Base-by-base conservation (phyloP, 2,797 vertebrate species). In the Lindbergichthys nudifrons region DNA sequence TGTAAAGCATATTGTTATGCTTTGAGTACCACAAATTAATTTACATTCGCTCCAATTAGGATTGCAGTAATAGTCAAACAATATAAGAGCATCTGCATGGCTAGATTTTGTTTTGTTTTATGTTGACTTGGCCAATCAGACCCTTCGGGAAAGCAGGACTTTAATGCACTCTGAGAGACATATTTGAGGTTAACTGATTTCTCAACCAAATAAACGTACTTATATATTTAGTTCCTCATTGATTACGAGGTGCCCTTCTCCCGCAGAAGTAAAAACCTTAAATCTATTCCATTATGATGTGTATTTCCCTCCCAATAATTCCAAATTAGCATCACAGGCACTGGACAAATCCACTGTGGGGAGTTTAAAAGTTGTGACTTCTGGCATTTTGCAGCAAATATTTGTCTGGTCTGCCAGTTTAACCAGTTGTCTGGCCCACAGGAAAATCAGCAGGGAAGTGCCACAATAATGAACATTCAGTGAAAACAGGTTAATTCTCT, bases 201-300 rank as follows among this genome's bases (percentile, higher is more conserved):
- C 45, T 15, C 26, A 71, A 66, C 5, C 39, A 60, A 54, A 66
- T 2, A 4, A 12, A 32, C 3, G 11, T n/a, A 48, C 14, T 18
- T 42, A 36, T 56, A 54, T 21, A 42, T 3, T 11, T 48, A 73
- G 47, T 70, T 70, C 36, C 61, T 65, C 18, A 47, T 56, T 42
- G 14, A 50, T 52, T 10, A 41, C 1, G 21, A 57, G 65, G 50
- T 36, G 1, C 11, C 13, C 19, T 14, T 41, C 7, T 26, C n/a
- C 10, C 47, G 30, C 54, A 71, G n/a, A 54, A 18, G 12, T 48
- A 43, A 48, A 65, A 57, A 23, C 3, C 30, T 53, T 15, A 3
- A 1, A 46, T 4, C 45, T 26, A 8, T 59, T 41, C 10, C 42
- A 2, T 41, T 45, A 5, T 60, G 30, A 36, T 36, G 30, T 70